Evolutionary conservation across 2,113 vertebrate genomes (phyloP), one percentile per base, ranked within the genome.

Genomic region (Barbus barbus): DNA sequence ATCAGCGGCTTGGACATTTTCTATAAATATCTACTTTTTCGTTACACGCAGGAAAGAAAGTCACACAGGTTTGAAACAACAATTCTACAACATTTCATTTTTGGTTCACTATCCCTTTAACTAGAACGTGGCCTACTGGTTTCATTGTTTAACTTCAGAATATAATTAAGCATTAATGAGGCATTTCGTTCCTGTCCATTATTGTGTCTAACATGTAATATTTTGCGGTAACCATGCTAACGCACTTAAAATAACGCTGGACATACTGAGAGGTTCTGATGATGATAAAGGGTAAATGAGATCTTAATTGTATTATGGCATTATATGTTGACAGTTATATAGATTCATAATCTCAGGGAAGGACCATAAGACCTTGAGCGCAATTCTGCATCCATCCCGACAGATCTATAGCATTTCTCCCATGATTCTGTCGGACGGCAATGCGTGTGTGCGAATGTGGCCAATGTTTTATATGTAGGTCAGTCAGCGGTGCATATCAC

Each of bases 401-500:
- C 67, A 74, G 38, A 73, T 80, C 53, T 80, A 44, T 61, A 33
- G 26, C 65, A 56, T 79, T 79, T 79, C 48, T 6, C 46, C 9
- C 18, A 61, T 73, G 63, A 80, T 76, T 60, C 26, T 60, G 38
- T 78, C 5, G 12, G 83, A 84, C 51, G 58, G 38, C 58, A 5
- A 56, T 56, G 38, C 31, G 36, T 72, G 78, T 51, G 58, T 63
- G 76, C 9, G 33, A 61, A 73, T 73, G 76, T 80, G 65, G 31
- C 33, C 51, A 76, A 51, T 71, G 41, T 79, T 61, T 71, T 72
- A 51, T 74, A 85, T 81, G 78, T 85, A 85, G 78, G 84, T 85
- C 84, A 85, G 77, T 74, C 71, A 24, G 51, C 33, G 28, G 75
- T 72, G 83, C 76, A 60, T 85, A 85, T 85, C 67, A 5, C 76